A percentile compares a stretch with the other conserved stretches of the same genome.
Conservation (phyloP, 2,113 vertebrate species). For the Hemicordylus capensis region DNA sequence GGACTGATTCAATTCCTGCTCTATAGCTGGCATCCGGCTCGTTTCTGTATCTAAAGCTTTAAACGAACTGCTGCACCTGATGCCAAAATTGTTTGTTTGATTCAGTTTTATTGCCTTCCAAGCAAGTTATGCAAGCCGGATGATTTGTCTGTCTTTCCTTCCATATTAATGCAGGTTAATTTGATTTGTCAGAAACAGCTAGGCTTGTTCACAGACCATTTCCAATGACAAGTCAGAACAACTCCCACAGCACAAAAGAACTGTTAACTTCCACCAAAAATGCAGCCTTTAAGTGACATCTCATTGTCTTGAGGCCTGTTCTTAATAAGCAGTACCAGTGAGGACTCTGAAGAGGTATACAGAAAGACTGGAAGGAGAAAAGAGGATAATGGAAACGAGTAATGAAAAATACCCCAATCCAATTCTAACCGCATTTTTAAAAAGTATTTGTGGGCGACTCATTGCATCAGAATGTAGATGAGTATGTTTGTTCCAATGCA, state of each 20-base stretch:
- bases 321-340: not conserved
- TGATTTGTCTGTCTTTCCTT: not conserved
- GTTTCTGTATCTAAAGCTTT: not conserved
- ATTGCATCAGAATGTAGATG: not conserved
- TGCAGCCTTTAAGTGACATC: accelerated
- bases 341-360: not conserved
- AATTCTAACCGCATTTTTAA: not conserved
- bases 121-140: not conserved
- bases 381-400: too few relatives aligned
- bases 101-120: not conserved
- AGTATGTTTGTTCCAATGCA: not conserved
- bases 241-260: not conserved
- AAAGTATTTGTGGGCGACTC: not conserved
- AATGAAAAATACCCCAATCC: not conserved
- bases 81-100: not conserved
- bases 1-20: not conserved
- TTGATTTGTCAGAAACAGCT: conserved; percentile 6
- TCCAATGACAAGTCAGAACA: conserved; percentile 16
- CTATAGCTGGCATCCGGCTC: not conserved
- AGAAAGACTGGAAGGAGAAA: not conserved
- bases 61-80: not conserved
- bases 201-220: not conserved
- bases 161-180: conserved; percentile 33
- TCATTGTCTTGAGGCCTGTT: not conserved
- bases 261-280: not conserved